phyloP scores from a whole-genome alignment of 37 sponge, comb jelly and placozoan genomes.

The Geodia barretti region DNA sequence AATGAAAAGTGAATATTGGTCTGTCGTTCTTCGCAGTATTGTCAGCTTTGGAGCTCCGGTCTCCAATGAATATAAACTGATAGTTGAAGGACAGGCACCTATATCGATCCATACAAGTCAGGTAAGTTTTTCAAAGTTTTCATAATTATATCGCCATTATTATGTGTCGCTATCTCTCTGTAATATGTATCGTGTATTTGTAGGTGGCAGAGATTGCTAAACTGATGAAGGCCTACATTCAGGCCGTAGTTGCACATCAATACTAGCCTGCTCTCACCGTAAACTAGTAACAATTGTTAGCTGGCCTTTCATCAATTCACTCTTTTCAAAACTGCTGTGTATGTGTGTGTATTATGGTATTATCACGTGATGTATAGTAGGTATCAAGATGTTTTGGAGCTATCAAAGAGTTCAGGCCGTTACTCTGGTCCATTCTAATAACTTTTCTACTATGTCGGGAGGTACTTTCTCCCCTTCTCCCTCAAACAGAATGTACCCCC shows the following conservation, averaged over 20 bases:
- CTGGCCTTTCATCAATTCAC: not conserved
- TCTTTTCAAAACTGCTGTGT: not conserved
- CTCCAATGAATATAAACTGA: constrained; percentile 59
- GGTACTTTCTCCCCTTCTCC: not conserved
- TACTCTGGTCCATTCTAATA: not conserved
- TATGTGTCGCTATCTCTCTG: too few species aligned
- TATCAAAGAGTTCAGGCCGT: too few species aligned
- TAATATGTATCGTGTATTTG: not conserved
- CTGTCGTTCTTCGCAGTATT: constrained; percentile 25
- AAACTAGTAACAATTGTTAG: not conserved
- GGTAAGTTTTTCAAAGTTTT: constrained; percentile 31
- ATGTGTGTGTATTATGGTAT: not conserved
- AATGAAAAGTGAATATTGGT: not conserved
- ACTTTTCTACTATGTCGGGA: not conserved
- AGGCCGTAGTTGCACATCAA: constrained; percentile 13
- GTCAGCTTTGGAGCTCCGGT: constrained; percentile 80
- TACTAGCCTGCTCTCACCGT: not conserved
- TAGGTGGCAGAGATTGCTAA: constrained; percentile 74
- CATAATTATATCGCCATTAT: not conserved
- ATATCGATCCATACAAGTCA: constrained; percentile 67
- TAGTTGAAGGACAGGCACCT: constrained; percentile 58
- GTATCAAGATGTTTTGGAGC: too few species aligned
- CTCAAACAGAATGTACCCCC: not conserved
- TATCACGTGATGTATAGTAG: too few species aligned
- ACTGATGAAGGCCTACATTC: constrained; percentile 74